These are phyloP conservation scores for Nymphalis io DNA, from an alignment of 1,140 invertebrate species.

Conservation along the genomic window DNA sequence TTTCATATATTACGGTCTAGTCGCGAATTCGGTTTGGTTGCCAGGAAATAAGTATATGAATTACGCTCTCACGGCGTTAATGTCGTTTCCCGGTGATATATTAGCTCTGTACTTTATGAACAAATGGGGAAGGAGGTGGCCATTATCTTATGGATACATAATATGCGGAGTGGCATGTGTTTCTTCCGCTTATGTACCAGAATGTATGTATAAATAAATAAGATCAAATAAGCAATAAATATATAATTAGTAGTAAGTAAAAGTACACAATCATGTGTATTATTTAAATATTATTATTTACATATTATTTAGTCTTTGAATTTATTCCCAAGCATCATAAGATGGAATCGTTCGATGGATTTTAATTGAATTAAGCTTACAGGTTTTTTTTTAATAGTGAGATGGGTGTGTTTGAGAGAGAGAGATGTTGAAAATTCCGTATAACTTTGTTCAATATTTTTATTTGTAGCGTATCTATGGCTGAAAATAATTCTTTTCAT, in stretches of 20 bases:
- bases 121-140: constrained; percentile 82
- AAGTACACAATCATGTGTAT: too few relatives aligned
- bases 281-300: too few relatives aligned
- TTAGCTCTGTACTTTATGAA: constrained; percentile 82
- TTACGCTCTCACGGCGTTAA: constrained; percentile 83
- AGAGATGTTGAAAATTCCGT: too few relatives aligned
- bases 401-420: too few relatives aligned
- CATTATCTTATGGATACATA: constrained; percentile 81
- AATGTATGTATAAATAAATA: constrained; percentile 44
- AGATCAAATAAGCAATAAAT: background rate
- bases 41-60: constrained; percentile 85
- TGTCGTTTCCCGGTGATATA: constrained; percentile 86
- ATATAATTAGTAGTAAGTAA: background rate
- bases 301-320: too few relatives aligned
- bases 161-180: constrained; percentile 75
- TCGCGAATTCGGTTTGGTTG: constrained; percentile 87
- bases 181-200: constrained; percentile 43
- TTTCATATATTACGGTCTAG: constrained; percentile 90
- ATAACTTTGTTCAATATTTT: too few relatives aligned
- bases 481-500: constrained; percentile 82
- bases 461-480: constrained; percentile 32
- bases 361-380: too few relatives aligned
- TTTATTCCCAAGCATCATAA: too few relatives aligned
- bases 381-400: too few relatives aligned
- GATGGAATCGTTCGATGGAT: too few relatives aligned